Conservation (phyloP, 2,888 invertebrate genomes). For the Acanthopleura granulata region DNA sequence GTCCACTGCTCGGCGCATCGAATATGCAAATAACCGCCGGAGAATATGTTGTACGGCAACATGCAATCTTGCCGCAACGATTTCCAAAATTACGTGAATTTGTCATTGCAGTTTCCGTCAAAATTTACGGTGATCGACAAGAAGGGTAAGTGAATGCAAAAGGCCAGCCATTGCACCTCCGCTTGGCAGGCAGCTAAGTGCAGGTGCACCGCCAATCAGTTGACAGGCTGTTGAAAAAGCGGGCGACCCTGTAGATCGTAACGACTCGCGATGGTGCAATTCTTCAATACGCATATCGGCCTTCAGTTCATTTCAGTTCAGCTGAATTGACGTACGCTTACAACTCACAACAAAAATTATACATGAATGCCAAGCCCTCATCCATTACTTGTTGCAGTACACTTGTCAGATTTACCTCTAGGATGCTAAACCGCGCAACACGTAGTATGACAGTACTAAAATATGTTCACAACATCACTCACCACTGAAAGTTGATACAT, state of each 20-base stretch:
- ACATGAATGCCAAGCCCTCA: too few species aligned
- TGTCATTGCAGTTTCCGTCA: conserved; percentile 9
- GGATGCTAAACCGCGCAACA: too few species aligned
- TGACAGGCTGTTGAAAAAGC: conserved; percentile 2
- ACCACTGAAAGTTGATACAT: too few species aligned
- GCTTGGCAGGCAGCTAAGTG: background rate
- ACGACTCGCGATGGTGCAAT: background rate
- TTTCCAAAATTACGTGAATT: conserved; percentile 13
- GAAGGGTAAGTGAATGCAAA: conserved; percentile 9
- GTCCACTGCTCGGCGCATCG: conserved; percentile 2
- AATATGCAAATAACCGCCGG: conserved; percentile 18
- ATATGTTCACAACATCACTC: too few species aligned
- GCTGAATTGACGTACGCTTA: too few species aligned
- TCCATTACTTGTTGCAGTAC: too few species aligned
- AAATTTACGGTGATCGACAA: conserved; percentile 12
- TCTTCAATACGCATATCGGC: too few species aligned
- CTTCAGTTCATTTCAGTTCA: too few species aligned
- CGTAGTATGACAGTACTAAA: too few species aligned
- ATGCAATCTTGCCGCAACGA: conserved; percentile 10
- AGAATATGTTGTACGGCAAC: conserved; percentile 15
- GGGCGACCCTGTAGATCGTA: background rate
- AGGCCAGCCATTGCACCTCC: background rate
- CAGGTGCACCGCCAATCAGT: background rate
- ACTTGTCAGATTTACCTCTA: too few species aligned
- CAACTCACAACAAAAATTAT: too few species aligned